A percentile compares a stretch with the other conserved stretches of the same genome.
phyloP scores from a whole-genome alignment of 30 jellyfish, hydroid and myxozoan species.

The Cassiopea xamachana region DNA sequence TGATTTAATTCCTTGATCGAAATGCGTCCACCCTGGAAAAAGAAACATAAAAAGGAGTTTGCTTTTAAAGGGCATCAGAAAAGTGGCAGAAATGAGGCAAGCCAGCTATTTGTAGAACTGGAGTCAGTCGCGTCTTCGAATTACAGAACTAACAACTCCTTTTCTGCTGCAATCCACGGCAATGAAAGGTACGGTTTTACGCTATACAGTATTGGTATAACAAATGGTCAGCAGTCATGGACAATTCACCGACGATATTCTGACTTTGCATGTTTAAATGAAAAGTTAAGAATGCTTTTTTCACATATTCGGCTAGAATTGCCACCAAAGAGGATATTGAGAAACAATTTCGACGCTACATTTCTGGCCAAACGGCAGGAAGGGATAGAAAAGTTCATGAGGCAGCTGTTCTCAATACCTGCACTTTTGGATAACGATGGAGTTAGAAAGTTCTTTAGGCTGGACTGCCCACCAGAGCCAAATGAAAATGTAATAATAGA shows the following conservation, averaged over 20 bases:
- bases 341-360: constrained; percentile 59
- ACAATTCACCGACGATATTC: constrained; percentile 84
- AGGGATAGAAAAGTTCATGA: constrained; percentile 81
- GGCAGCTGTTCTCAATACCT: constrained; percentile 62
- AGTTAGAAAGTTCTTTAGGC: constrained; percentile 78
- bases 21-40: no score
- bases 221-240: constrained; percentile 78
- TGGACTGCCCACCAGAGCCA: constrained; percentile 95
- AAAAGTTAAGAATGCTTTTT: constrained; percentile 62
- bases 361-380: constrained; percentile 74
- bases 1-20: no score
- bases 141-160: background rate
- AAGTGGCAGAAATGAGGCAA: no score
- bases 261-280: constrained; percentile 84
- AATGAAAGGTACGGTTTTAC: constrained; percentile 77
- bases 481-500: constrained; percentile 19
- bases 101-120: no score
- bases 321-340: constrained; percentile 89
- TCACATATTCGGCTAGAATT: constrained; percentile 69
- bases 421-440: constrained; percentile 47
- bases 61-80: no score
- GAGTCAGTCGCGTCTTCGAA: no score
- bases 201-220: constrained; percentile 79
- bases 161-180: constrained; percentile 41
- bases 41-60: no score